Percentiles rank a stretch among this genome's conserved stretches.
Conservation (phyloP, 1,140 invertebrate genomes). For the Anoplolepis gracilipes region DNA sequence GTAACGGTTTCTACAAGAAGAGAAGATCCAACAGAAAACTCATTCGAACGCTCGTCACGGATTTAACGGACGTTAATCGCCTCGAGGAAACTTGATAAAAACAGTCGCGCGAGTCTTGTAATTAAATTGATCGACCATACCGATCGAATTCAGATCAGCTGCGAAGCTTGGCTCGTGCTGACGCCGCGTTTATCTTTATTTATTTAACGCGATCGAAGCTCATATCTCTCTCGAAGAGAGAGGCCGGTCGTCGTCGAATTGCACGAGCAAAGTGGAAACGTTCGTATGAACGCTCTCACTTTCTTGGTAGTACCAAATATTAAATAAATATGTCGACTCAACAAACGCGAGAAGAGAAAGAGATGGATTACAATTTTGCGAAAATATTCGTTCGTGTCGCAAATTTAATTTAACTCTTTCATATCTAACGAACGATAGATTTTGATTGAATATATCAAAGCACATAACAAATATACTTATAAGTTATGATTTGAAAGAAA, state of each 20-base stretch:
- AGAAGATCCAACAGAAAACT: not conserved
- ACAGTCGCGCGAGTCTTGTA: conserved; percentile 30
- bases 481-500: not conserved
- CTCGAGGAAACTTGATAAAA: conserved; percentile 38
- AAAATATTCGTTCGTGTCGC: not conserved
- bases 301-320: conserved; percentile 44
- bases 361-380: not conserved
- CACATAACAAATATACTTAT: not conserved
- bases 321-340: conserved; percentile 38
- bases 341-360: not conserved
- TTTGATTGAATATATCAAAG: not conserved
- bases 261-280: conserved; percentile 28
- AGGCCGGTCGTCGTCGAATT: not conserved
- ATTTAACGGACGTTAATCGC: conserved; percentile 28
- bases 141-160: conserved; percentile 15
- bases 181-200: conserved; percentile 44
- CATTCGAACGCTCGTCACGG: not conserved
- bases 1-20: not conserved
- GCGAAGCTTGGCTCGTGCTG: conserved; percentile 28
- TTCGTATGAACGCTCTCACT: not conserved
- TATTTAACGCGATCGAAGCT: conserved; percentile 51
- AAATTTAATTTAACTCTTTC: conserved; percentile 10
- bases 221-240: conserved; percentile 25
- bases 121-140: conserved; percentile 32
- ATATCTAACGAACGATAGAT: not conserved